These are phyloP conservation scores for Tiliqua scincoides DNA, from an alignment of 2,113 vertebrate genomes.

Conservation along the genomic window DNA sequence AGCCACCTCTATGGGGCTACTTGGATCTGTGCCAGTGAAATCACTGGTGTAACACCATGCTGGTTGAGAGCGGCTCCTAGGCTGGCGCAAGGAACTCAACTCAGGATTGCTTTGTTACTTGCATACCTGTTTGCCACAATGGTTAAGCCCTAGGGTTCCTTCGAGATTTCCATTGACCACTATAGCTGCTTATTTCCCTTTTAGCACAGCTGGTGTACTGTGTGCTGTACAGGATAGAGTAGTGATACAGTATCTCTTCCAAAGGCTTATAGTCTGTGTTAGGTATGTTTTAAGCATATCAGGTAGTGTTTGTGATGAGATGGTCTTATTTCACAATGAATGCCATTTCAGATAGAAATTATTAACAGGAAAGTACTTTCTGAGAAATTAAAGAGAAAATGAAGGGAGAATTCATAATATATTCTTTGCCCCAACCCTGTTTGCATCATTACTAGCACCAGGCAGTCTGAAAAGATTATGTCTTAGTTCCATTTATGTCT, in stretches of 20 bases:
- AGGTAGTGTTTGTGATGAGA: slow-evolving; percentile 1
- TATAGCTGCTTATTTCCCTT: background rate
- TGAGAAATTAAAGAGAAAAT: background rate
- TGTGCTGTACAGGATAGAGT: background rate
- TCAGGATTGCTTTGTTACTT: too few relatives aligned
- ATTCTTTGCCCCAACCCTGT: slow-evolving; percentile 30
- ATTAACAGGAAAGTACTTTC: background rate
- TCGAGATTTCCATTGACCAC: background rate
- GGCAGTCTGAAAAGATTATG: slow-evolving; percentile 19
- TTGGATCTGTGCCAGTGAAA: too few relatives aligned
- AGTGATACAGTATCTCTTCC: background rate
- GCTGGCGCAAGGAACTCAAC: too few relatives aligned
- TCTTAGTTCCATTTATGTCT: background rate
- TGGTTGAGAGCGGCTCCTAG: too few relatives aligned
- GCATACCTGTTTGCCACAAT: background rate
- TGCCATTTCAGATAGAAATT: background rate
- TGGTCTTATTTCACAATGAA: background rate
- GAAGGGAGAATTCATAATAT: background rate
- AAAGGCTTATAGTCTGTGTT: background rate
- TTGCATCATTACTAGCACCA: background rate
- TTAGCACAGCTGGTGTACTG: background rate
- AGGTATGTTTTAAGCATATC: background rate
- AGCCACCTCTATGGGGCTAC: too few relatives aligned
- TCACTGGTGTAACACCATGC: too few relatives aligned
- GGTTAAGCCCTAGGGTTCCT: background rate